Evolutionary conservation across 2,113 vertebrate species (phyloP).

Genomic region (Loxodonta africana): DNA sequence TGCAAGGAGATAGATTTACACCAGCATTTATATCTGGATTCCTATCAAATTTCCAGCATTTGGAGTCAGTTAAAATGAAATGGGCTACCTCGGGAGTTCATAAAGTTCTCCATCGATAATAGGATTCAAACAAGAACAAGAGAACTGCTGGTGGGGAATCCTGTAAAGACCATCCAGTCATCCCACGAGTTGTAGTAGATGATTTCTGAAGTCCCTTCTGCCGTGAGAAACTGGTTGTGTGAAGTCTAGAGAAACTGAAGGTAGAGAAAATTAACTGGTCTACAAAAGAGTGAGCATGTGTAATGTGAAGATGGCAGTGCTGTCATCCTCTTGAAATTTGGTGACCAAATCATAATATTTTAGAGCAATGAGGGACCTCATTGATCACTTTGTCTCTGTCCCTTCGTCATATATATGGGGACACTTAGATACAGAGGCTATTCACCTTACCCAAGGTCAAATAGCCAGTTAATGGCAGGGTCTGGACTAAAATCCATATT

Average conservation of each 20-base stretch:
- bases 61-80: constrained; percentile 49
- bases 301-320: neutral
- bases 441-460: constrained; percentile 18
- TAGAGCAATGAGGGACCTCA: neutral
- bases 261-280: neutral
- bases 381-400: neutral
- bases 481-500: constrained; percentile 35
- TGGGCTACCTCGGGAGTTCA: neutral
- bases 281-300: neutral
- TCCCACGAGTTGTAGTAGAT: neutral
- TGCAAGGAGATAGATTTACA: neutral
- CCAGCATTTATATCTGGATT: constrained; percentile 56
- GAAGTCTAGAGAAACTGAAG: constrained; percentile 29
- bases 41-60: constrained; percentile 33
- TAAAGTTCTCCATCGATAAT: constrained; percentile 2
- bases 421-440: neutral
- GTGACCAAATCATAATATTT: constrained; percentile 43
- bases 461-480: neutral
- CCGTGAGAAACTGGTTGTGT: neutral
- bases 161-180: neutral
- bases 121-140: constrained; percentile 24
- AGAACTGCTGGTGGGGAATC: neutral
- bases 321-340: constrained; percentile 51
- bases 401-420: neutral
- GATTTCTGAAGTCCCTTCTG: neutral